phyloP scores from a whole-genome alignment of 2,888 invertebrate genomes.

The Loripinus fragilis region DNA sequence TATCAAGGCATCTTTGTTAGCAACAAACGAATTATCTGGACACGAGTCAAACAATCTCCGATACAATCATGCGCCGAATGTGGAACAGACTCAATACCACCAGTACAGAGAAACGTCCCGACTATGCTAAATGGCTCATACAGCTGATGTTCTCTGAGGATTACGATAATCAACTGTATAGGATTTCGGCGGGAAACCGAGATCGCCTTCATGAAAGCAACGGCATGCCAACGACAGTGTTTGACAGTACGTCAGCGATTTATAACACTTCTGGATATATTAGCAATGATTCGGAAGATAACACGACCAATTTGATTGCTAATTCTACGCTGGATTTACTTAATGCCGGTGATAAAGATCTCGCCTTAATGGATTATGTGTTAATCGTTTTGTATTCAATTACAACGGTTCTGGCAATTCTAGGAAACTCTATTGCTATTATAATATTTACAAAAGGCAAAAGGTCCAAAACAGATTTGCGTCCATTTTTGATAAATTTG shows the following conservation, averaged over 20 bases:
- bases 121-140: conserved; percentile 41
- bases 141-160: conserved; percentile 44
- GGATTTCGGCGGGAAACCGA: conserved; percentile 48
- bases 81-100: conserved; percentile 35
- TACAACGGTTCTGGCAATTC: conserved; percentile 84
- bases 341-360: conserved; percentile 7
- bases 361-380: conserved; percentile 45
- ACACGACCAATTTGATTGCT: neutral
- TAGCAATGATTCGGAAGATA: neutral
- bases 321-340: conserved; percentile 21
- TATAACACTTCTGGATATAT: neutral
- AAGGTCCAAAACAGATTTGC: conserved; percentile 80
- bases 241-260: conserved; percentile 10
- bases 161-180: conserved; percentile 36
- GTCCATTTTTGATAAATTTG: conserved; percentile 90
- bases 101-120: conserved; percentile 21
- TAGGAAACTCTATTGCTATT: conserved; percentile 84
- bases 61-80: conserved; percentile 33
- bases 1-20: conserved; percentile 9
- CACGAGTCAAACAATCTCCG: conserved; percentile 20
- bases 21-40: conserved; percentile 22
- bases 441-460: conserved; percentile 83
- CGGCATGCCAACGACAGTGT: conserved; percentile 39
- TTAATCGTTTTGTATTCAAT: conserved; percentile 83
- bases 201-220: conserved; percentile 33